Evolutionary conservation across 1,140 invertebrate genomes (phyloP), one percentile per base, ranked within the genome.

Genomic region (Neodiprion pinetum): DNA sequence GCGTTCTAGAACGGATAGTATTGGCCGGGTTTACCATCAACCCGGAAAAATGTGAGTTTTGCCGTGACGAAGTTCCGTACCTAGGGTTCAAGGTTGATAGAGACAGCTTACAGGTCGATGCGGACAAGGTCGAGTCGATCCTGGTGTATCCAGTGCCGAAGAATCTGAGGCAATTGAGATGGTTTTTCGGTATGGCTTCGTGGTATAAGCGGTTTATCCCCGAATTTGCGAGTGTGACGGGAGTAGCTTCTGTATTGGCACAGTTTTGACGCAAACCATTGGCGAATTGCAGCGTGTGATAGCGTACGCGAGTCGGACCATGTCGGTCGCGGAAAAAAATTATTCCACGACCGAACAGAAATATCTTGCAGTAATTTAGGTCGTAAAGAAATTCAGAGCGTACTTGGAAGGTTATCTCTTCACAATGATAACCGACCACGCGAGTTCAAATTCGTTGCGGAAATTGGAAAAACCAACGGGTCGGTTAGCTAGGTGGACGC

Each of bases 121-220:
- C 72, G n/a, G 49, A 53, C 65, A 48, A n/a, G 12, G 4, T 12
- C 14, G n/a, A 47, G 40, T 65, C 17, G 17, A 72, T 50, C 68
- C 12, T 14, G 12, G 4, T 2, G 61, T 66, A 17, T 40, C 71
- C 47, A 72, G 14, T 4, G 11, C 66, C 12, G 71, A 61, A 3
- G 49, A 68, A 17, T n/a, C 40, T 9, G 70, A 48, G 2, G 72
- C 7, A 14, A 80, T 75, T 86, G 1, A 70, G 82, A 61, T 73
- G 85, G 69, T 90, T 91, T 74, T 76, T 89, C 10, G 89, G 88
- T 1, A 84, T 90, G 72, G 79, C 85, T 1, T 80, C 81, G 5
- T 90, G 86, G 78, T 89, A 89, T 75, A 72, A 85, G 9, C 69
- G 80, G 9, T 91, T 89, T 74, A 81, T 90, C 48, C 77, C 78